Evolutionary conservation across 2,797 vertebrate genomes (phyloP).

Genomic region (Lateolabrax maculatus): DNA sequence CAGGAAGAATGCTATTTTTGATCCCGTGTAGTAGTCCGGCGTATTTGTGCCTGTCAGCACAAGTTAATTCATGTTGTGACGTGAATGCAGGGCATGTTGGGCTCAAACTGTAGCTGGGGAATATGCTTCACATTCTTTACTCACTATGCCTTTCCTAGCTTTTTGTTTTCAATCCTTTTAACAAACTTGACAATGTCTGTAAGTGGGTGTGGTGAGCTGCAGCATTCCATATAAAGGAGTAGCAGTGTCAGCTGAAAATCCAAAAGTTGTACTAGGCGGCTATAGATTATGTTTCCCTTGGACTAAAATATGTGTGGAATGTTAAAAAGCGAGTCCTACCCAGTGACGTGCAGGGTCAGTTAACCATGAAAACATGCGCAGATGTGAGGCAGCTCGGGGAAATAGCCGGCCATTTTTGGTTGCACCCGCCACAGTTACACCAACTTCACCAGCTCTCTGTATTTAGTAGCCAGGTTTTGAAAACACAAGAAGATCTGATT

Average conservation of each 20-base stretch:
- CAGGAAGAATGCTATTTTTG: conserved; percentile 75
- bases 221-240: conserved; percentile 67
- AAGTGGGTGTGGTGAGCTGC: conserved; percentile 58
- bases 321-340: conserved; percentile 75
- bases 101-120: neutral
- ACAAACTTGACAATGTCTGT: conserved; percentile 20
- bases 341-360: conserved; percentile 38
- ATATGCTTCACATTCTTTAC: conserved; percentile 17
- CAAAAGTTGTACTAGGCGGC: neutral
- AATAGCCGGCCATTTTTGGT: conserved; percentile 5
- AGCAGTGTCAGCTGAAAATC: conserved; percentile 47
- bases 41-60: conserved; percentile 67
- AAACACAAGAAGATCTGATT: conserved; percentile 8
- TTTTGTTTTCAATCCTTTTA: conserved; percentile 26
- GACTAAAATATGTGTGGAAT: conserved; percentile 75
- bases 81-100: conserved; percentile 21
- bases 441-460: neutral
- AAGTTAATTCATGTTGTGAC: conserved; percentile 60
- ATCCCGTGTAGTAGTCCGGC: conserved; percentile 48
- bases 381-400: conserved; percentile 48
- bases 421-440: conserved; percentile 1
- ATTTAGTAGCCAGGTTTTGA: neutral
- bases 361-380: conserved; percentile 57
- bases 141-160: conserved; percentile 4
- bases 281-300: conserved; percentile 34